phyloP scores from a whole-genome alignment of 2,797 vertebrate species.

The Chaenodraco wilsoni region DNA sequence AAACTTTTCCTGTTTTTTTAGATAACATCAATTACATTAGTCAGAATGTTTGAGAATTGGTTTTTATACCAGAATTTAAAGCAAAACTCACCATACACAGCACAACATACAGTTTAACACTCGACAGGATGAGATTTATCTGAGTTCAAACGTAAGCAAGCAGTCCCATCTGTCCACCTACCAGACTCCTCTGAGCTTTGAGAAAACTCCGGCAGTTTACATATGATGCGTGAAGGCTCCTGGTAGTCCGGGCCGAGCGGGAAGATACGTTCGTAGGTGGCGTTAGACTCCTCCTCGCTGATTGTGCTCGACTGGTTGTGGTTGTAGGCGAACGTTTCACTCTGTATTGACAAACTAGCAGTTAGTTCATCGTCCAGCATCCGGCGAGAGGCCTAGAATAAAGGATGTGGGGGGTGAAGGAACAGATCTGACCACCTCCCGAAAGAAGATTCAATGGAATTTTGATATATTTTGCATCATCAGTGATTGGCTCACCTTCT shows the following conservation, averaged over 20 bases:
- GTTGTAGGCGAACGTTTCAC: slow-evolving; percentile 93
- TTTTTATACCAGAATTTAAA: no score
- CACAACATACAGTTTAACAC: no score
- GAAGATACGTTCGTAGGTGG: slow-evolving; percentile 96
- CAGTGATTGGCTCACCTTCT: slow-evolving; percentile 88
- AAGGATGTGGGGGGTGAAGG: slow-evolving; percentile 65
- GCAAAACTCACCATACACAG: no score
- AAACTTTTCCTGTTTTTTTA: no score
- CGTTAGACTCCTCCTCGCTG: slow-evolving; percentile 92
- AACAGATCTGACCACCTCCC: slow-evolving; percentile 51
- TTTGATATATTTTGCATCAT: background rate
- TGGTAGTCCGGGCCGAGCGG: slow-evolving; percentile 96
- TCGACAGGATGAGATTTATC: background rate
- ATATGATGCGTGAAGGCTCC: slow-evolving; percentile 93
- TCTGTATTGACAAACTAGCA: slow-evolving; percentile 96
- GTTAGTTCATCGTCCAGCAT: slow-evolving; percentile 98
- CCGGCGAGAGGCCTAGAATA: slow-evolving; percentile 90
- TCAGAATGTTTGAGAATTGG: no score
- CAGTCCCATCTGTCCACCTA: slow-evolving; percentile 69
- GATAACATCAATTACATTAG: no score
- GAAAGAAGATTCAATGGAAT: slow-evolving; percentile 8
- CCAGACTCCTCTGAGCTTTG: slow-evolving; percentile 88
- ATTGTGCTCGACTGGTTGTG: slow-evolving; percentile 86
- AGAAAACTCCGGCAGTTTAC: slow-evolving; percentile 92
- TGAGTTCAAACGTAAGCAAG: background rate